These are phyloP conservation scores for Otolemur garnettii DNA, from an alignment of 2,113 vertebrate genomes.

Conservation along the genomic window DNA sequence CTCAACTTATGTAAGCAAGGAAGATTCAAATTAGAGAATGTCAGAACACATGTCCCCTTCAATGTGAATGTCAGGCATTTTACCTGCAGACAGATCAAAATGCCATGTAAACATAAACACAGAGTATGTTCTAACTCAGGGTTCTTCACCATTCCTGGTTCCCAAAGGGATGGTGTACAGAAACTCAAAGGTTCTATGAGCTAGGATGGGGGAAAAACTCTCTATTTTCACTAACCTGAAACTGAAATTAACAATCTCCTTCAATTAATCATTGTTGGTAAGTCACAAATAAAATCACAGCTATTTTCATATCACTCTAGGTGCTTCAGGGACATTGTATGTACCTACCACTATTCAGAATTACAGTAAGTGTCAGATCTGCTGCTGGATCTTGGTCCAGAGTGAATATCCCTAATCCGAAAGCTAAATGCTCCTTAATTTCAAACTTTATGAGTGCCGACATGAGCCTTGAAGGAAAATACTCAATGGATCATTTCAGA, in stretches of 20 bases:
- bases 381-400: background rate
- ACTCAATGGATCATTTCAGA: background rate
- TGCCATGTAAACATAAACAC: accelerated
- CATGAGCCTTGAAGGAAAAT: background rate
- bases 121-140: background rate
- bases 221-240: background rate
- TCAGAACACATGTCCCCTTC: background rate
- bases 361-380: accelerated
- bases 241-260: background rate
- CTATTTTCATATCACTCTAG: background rate
- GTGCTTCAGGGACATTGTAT: background rate
- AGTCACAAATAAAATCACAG: background rate
- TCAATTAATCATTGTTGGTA: background rate
- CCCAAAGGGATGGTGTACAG: background rate
- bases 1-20: background rate
- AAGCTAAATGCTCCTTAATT: background rate
- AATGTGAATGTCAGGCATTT: background rate
- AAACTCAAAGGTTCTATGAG: background rate
- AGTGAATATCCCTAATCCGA: background rate
- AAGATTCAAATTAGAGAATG: background rate
- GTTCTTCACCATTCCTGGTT: background rate
- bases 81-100: background rate
- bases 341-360: background rate
- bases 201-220: background rate
- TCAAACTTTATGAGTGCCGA: background rate